phyloP scores from a whole-genome alignment of 2,888 invertebrate species.

The Taphrorychus bicolor region DNA sequence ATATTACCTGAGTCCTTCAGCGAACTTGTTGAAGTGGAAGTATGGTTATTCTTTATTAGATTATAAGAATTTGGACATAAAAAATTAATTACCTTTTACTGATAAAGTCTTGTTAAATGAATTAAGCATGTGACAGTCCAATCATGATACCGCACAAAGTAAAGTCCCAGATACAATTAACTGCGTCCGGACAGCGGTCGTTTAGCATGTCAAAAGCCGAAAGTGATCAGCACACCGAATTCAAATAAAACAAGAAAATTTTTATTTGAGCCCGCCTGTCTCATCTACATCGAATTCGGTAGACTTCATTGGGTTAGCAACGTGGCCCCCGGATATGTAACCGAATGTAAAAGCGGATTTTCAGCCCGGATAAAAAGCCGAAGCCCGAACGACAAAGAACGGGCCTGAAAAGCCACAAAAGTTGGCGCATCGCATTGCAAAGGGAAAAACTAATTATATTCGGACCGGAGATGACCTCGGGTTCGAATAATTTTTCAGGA shows the following conservation, averaged over 20 bases:
- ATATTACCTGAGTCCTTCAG: constrained; percentile 19
- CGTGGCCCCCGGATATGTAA: constrained; percentile 40
- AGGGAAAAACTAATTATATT: constrained; percentile 32
- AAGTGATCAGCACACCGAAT: constrained; percentile 54
- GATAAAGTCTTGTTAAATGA: no score
- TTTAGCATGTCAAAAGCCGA: constrained; percentile 50
- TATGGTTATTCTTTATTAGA: no score
- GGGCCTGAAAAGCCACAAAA: constrained; percentile 28
- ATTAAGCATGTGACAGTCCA: not conserved
- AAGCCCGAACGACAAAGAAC: constrained; percentile 35
- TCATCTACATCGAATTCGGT: constrained; percentile 58
- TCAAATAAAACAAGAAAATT: constrained; percentile 55
- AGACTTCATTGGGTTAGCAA: constrained; percentile 56
- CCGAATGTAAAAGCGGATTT: constrained; percentile 42
- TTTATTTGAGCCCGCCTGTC: constrained; percentile 57
- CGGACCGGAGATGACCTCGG: constrained; percentile 19
- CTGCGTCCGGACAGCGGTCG: constrained; percentile 14
- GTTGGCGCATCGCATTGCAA: constrained; percentile 20
- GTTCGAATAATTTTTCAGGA: constrained; percentile 15
- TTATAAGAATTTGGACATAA: no score
- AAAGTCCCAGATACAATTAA: constrained; percentile 16
- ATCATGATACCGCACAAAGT: not conserved
- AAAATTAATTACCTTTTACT: no score
- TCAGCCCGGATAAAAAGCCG: constrained; percentile 36
- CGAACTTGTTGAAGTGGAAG: no score